phyloP scores from a whole-genome alignment of 2,113 vertebrate genomes.

The Dipodomys stephensi region DNA sequence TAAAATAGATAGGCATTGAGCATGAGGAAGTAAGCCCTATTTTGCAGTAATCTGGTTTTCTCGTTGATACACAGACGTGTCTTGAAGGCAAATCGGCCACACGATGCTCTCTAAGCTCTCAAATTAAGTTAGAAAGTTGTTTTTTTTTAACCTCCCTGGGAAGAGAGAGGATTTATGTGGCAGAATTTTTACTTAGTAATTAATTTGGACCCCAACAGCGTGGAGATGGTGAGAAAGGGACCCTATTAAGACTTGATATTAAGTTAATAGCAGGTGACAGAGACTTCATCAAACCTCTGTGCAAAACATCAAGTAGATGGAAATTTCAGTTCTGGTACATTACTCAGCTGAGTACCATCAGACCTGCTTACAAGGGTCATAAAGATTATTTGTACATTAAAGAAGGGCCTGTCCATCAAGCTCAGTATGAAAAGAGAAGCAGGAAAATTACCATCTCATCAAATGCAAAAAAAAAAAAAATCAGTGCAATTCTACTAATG shows the following conservation, averaged over 20 bases:
- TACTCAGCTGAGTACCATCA: slow-evolving; percentile 90
- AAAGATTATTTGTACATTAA: slow-evolving; percentile 91
- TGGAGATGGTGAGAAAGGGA: slow-evolving; percentile 89
- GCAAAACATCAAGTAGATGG: slow-evolving; percentile 90
- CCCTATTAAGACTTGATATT: slow-evolving; percentile 91
- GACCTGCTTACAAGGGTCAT: slow-evolving; percentile 90
- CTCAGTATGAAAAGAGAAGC: slow-evolving; percentile 69
- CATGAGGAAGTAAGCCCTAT: background rate
- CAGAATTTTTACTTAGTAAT: slow-evolving; percentile 87
- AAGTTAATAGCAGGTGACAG: slow-evolving; percentile 92
- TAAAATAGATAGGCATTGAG: background rate
- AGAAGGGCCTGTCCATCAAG: slow-evolving; percentile 86
- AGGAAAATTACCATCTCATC: slow-evolving; percentile 72
- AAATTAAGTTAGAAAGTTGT: slow-evolving; percentile 78
- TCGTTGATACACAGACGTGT: slow-evolving; percentile 26
- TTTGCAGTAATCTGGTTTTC: background rate
- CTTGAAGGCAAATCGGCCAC: slow-evolving; percentile 72
- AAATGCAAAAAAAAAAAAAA: slow-evolving; percentile 62
- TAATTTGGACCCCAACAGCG: slow-evolving; percentile 89
- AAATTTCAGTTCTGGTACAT: slow-evolving; percentile 92
- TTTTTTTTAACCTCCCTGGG: slow-evolving; percentile 70
- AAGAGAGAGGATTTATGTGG: slow-evolving; percentile 87
- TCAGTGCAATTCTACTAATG: slow-evolving; percentile 74
- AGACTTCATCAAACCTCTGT: slow-evolving; percentile 89
- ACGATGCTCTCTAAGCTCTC: slow-evolving; percentile 63